These are phyloP conservation scores for Tor tambroides DNA, from an alignment of 2,113 vertebrate genomes.

Conservation along the genomic window DNA sequence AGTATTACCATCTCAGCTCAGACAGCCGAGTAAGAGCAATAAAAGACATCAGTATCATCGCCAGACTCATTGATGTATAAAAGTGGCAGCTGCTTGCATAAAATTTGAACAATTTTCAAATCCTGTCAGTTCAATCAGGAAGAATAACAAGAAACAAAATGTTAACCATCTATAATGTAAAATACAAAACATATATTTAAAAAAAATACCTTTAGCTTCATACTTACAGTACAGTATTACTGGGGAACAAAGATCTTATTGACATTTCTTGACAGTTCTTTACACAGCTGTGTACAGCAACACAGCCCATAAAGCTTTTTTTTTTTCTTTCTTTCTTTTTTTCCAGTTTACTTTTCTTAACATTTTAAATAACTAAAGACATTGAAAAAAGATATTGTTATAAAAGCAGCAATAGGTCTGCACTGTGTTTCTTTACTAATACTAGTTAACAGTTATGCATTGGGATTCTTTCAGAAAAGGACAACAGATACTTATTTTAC, in stretches of 20 bases:
- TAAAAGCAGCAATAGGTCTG: no score
- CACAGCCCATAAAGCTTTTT: no score
- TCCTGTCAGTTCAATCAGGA: background rate
- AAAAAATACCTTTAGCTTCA: constrained; percentile 12
- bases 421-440: no score
- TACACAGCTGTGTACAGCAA: no score
- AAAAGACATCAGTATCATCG: constrained; percentile 10
- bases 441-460: no score
- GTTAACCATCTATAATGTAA: background rate
- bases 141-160: background rate
- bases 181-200: background rate
- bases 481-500: no score
- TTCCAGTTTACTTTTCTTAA: no score
- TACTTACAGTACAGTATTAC: no score
- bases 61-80: constrained; percentile 15
- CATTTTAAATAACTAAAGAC: background rate
- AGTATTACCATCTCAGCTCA: constrained; percentile 3
- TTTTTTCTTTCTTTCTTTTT: no score
- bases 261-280: no score
- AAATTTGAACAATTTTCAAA: background rate
- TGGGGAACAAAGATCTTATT: background rate
- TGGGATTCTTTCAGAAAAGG: no score
- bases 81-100: constrained; percentile 1
- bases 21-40: constrained; percentile 20
- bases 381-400: no score